Base-by-base conservation (phyloP, 1,140 invertebrate species). In the Steinernema khuongi region DNA sequence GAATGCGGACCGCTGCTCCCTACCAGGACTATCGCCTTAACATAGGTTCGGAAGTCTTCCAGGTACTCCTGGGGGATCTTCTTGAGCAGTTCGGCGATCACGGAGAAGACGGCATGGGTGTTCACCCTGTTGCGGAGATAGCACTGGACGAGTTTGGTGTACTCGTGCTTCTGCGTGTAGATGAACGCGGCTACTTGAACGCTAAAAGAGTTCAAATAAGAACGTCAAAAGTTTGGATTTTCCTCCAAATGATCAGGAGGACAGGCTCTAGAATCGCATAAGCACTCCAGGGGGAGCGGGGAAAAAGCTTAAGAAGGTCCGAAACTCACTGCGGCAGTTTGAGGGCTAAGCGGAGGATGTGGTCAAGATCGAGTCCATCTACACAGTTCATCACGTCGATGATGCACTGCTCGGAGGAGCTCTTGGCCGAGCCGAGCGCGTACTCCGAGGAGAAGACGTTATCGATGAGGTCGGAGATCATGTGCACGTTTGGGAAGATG, bases 121-220 rank as follows among this genome's bases (percentile, higher is more conserved):
- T 79, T 70, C 33, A 32, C 1, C 19, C 26, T 1, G 60, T 81
- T 68, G 1, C 14, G 32, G 60, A 80, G 41, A 67, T 74, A 82
- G 75, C 74, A 82, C 29, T 74, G 33, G 19, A 81, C 28, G 31
- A 80, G 71, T 44, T 81, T 44, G 28, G 67, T 31, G 43, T 81
- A 82, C 68, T 81, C 66, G 18, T 70, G 36, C 32, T 73, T 68
- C 19, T 41, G 14, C 29, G 50, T 73, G 60, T 80, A 81, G 29
- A 81, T 81, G 44, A 78, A 83, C 22, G 76, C 71, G 41, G 79
- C 83, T 36, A 81, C 73, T 28, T 73, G 69, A 31, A 76, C 31
- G 30, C 80, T 81, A 32, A 76, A 81, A 72, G n/a, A n/a, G n/a
- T n/a, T n/a, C n/a, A n/a, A n/a, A n/a, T 22, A 22, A 28, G 19